Base-by-base conservation (phyloP, 1,140 invertebrate species). In the Yoshiicerus persimilis region DNA sequence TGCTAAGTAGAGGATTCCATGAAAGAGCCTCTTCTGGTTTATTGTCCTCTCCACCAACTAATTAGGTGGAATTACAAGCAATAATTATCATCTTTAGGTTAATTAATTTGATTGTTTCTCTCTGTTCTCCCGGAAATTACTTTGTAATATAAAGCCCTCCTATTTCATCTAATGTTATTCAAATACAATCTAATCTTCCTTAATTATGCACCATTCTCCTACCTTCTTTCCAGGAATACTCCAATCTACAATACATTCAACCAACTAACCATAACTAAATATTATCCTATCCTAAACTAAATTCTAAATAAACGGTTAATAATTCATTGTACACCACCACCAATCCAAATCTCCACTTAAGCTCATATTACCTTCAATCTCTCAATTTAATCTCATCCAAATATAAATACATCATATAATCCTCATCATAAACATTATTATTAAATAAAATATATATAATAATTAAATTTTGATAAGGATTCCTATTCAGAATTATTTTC, bases 41-140 rank as follows among this genome's bases (percentile, higher is more conserved):
- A 80, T 80, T 80, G 75, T 80, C 32, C 75, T 80, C 75, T 80
- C 75, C 75, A 80, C 75, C 0, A 80, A 80, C 75, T 80, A 80
- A 80, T 80, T 80, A 80, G 75, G 75, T 80, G 75, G 75, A 80
- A 80, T 80, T 80, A 80, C 75, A 80, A 38, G 34, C 75, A 80
- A 80, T 80, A 80, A 80, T 80, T 80, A 80, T 80, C 75, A 80
- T 80, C 70, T 77, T 80, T 80, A 20, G 75, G 34, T 80, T 80
- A 80, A 80, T 80, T 80, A 80, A 80, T 80, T 80, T 80, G 75
- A 80, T 80, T 80, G 75, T 80, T 80, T 80, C 75, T 80, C 75
- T 36, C 30, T 80, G 34, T 80, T 80, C 75, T 80, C 8, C 75
- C 34, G 75, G 75, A 80, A 80, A 80, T 80, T 80, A 20, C 34